Evolutionary conservation across 2,888 invertebrate species (phyloP).

Genomic region (Aporophyla nigra): DNA sequence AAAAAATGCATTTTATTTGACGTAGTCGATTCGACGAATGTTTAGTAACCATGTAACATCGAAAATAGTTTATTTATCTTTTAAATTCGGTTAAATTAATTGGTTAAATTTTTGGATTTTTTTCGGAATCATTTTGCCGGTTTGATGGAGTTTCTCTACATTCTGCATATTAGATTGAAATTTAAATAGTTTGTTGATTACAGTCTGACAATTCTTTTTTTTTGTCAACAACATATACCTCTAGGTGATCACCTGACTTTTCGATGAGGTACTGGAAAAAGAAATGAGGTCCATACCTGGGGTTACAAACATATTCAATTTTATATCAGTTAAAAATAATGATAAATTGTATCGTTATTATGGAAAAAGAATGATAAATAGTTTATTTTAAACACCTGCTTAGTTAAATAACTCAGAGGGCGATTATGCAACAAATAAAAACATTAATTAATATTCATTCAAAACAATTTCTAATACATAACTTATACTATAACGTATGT

Average conservation of each 20-base stretch:
- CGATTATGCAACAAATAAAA: constrained; percentile 19
- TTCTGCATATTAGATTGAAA: too few relatives aligned
- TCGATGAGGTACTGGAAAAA: not conserved
- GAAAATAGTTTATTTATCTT: too few relatives aligned
- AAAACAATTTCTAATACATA: constrained; percentile 30
- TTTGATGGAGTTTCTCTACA: not conserved
- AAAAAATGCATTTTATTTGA: too few relatives aligned
- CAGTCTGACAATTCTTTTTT: not conserved
- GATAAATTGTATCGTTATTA: too few relatives aligned
- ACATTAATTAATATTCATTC: constrained; percentile 17
- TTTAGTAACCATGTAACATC: too few relatives aligned
- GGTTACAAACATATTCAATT: not conserved
- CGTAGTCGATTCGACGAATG: too few relatives aligned
- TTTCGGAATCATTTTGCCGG: not conserved
- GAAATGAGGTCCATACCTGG: not conserved
- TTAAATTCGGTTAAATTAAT: too few relatives aligned
- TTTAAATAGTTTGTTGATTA: too few relatives aligned
- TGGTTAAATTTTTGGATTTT: not conserved
- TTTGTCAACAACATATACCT: not conserved
- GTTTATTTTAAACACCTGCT: not conserved
- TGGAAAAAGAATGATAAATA: not conserved
- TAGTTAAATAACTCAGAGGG: constrained; percentile 1
- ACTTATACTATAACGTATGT: constrained; percentile 7
- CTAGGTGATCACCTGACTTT: too few relatives aligned
- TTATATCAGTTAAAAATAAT: not conserved